phyloP scores from a whole-genome alignment of 1,140 invertebrate species.

The Drosophila simulans region DNA sequence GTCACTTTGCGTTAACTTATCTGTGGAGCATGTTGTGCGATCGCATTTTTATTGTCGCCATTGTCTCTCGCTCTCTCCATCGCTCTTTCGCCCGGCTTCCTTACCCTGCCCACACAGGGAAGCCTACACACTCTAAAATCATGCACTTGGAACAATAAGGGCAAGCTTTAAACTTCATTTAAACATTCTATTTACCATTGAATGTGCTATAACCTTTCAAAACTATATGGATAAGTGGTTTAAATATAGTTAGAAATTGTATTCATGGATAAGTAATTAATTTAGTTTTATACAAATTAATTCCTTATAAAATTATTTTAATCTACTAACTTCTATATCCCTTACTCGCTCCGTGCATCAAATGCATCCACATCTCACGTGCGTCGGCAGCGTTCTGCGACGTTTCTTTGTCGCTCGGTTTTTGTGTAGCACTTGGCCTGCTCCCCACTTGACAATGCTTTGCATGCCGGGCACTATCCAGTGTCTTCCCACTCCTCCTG shows the following conservation, averaged over 20 bases:
- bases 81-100: conserved; percentile 27
- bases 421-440: conserved; percentile 69
- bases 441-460: conserved; percentile 81
- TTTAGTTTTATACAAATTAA: no score
- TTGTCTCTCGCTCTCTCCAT: conserved; percentile 58
- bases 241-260: no score
- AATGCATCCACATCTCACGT: conserved; percentile 55
- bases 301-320: not conserved
- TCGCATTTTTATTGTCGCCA: conserved; percentile 83
- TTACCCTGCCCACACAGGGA: conserved; percentile 54
- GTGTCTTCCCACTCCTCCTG: not conserved
- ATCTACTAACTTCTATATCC: not conserved
- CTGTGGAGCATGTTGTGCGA: conserved; percentile 81
- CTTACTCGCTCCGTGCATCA: conserved; percentile 11
- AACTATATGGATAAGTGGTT: no score
- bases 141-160: conserved; percentile 7
- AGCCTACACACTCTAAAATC: conserved; percentile 34
- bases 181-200: no score
- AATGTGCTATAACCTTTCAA: no score
- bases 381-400: conserved; percentile 39
- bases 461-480: conserved; percentile 54
- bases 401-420: conserved; percentile 71
- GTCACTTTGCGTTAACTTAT: conserved; percentile 83
- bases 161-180: no score
- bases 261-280: no score